These are phyloP conservation scores for Rhagoletis zephyria DNA, from an alignment of 1,140 invertebrate species.

Conservation along the genomic window DNA sequence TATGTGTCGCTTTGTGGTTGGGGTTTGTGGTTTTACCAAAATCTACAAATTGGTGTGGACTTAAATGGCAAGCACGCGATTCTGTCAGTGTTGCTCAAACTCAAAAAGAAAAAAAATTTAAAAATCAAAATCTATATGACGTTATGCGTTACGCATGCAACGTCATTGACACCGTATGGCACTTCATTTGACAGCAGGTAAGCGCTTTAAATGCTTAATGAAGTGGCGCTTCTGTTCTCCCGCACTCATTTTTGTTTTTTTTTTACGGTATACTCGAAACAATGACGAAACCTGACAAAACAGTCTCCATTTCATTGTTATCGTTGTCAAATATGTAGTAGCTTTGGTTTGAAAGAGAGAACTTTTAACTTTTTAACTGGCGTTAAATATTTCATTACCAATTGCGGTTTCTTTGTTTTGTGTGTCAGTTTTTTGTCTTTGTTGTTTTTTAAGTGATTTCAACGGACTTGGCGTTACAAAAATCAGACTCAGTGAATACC, in stretches of 20 bases:
- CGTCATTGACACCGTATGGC: not conserved
- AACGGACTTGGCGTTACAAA: not conserved
- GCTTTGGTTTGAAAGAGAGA: slow-evolving; percentile 29
- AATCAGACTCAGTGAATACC: not conserved
- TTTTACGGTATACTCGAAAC: not conserved
- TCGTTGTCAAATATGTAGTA: not conserved
- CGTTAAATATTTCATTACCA: slow-evolving; percentile 45
- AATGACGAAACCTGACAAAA: slow-evolving; percentile 5
- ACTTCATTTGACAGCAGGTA: slow-evolving; percentile 21
- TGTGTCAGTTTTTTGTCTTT: not conserved
- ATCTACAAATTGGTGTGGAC: not conserved
- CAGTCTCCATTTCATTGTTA: slow-evolving; percentile 12
- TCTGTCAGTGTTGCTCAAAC: not conserved
- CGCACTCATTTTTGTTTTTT: not conserved
- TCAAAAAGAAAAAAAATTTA: not conserved
- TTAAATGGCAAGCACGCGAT: not conserved
- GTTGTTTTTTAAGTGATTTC: not conserved
- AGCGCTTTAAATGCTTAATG: slow-evolving; percentile 48
- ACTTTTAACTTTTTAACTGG: slow-evolving; percentile 50
- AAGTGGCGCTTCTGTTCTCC: not conserved
- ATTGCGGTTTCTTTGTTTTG: slow-evolving; percentile 39
- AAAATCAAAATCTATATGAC: not conserved
- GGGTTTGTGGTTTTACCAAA: not conserved
- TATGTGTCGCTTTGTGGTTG: not conserved
- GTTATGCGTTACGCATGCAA: slow-evolving; percentile 28